Evolutionary conservation across 23 tunicate genomes (phyloP).

Genomic region (Botrylloides violaceus): DNA sequence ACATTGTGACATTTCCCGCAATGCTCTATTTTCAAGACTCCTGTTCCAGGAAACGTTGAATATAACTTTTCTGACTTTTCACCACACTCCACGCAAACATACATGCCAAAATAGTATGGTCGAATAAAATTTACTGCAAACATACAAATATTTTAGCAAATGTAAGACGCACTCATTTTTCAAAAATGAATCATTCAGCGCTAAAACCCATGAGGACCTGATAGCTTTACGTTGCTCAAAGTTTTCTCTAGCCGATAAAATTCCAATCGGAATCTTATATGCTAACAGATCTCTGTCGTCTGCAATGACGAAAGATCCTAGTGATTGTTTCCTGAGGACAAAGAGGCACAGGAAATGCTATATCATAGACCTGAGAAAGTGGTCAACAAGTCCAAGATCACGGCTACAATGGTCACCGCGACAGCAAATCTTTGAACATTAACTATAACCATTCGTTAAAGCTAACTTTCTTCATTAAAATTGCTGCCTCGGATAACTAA

Average conservation of each 20-base stretch:
- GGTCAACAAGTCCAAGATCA: no score
- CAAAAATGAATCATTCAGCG: not conserved
- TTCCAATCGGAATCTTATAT: slow-evolving; percentile 18
- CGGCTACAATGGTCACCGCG: no score
- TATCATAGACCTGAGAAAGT: not conserved
- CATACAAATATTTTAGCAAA: not conserved
- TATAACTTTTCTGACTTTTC: slow-evolving; percentile 28
- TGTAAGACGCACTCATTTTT: not conserved
- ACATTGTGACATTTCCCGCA: slow-evolving; percentile 68
- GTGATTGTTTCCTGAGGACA: no score
- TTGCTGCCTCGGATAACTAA: no score
- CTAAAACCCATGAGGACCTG: slow-evolving; percentile 16
- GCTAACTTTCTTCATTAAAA: no score
- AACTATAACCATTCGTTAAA: no score
- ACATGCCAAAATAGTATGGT: not conserved
- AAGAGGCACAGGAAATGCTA: no score
- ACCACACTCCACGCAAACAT: slow-evolving; percentile 59
- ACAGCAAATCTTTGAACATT: no score
- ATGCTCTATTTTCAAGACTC: slow-evolving; percentile 61
- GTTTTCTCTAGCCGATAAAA: slow-evolving; percentile 30
- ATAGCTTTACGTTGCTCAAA: slow-evolving; percentile 18
- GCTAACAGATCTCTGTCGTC: not conserved
- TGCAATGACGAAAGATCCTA: not conserved
- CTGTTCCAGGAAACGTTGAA: slow-evolving; percentile 60
- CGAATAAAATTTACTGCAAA: not conserved